These are phyloP conservation scores for Acleris holmiana DNA, from an alignment of 2,888 invertebrate species.

Conservation along the genomic window DNA sequence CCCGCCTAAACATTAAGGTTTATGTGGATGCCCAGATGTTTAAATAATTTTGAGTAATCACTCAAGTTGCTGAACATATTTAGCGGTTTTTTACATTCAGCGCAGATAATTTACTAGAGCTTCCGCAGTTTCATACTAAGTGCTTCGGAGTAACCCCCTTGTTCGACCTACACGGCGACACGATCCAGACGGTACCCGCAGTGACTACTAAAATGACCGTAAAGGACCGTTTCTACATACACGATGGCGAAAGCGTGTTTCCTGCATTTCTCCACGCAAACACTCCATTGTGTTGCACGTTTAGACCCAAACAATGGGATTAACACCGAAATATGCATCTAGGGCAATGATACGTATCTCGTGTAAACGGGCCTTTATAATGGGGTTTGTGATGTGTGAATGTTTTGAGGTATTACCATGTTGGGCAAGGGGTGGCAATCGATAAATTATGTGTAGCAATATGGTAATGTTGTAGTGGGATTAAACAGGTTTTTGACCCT, in stretches of 20 bases:
- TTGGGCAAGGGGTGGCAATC: background rate
- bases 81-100: no score
- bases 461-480: background rate
- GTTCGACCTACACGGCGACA: no score
- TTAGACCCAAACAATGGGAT: constrained; percentile 2
- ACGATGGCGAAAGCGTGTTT: constrained; percentile 36
- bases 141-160: no score
- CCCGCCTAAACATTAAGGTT: no score
- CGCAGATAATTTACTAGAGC: no score
- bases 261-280: constrained; percentile 34
- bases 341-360: constrained; percentile 9
- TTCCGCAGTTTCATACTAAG: no score
- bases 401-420: background rate
- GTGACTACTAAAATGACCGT: background rate
- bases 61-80: no score
- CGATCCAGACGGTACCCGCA: background rate
- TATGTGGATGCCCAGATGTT: no score
- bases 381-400: constrained; percentile 15
- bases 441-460: background rate
- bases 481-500: no score
- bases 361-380: constrained; percentile 5
- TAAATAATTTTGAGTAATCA: no score
- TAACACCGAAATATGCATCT: constrained; percentile 13
- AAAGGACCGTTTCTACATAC: constrained; percentile 28
- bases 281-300: constrained; percentile 14